Conservation (phyloP, 2,888 invertebrate species). For the Tachina grossa region DNA sequence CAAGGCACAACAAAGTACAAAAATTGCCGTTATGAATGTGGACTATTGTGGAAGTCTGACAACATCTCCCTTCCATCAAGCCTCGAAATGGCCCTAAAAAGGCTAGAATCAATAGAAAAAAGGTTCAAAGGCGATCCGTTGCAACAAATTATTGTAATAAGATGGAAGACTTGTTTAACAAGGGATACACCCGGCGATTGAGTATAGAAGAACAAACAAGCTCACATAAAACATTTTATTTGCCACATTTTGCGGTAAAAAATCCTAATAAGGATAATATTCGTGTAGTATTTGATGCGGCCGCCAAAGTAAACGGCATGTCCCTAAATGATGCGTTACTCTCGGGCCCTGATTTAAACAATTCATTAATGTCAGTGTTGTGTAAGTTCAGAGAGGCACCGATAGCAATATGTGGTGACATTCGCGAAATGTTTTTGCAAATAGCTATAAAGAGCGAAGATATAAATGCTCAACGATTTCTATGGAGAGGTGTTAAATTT, state of each 20-base stretch:
- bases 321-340: constrained; percentile 45
- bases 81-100: background rate
- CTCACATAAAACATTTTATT: constrained; percentile 13
- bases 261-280: constrained; percentile 35
- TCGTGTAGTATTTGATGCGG: constrained; percentile 41
- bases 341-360: constrained; percentile 43
- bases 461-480: constrained; percentile 73
- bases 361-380: constrained; percentile 15
- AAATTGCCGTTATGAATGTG: background rate
- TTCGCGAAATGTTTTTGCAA: constrained; percentile 52
- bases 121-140: background rate
- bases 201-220: background rate
- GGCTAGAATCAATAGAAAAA: background rate
- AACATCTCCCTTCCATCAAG: background rate
- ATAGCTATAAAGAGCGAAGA: constrained; percentile 69
- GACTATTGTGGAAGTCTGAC: background rate
- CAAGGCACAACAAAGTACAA: background rate
- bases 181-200: constrained; percentile 2
- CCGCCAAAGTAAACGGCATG: background rate
- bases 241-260: constrained; percentile 31
- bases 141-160: constrained; percentile 1
- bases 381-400: constrained; percentile 50
- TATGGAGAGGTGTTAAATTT: constrained; percentile 67
- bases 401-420: constrained; percentile 39
- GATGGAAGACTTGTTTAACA: constrained; percentile 4